Conservation (phyloP, 1,140 invertebrate species). For the Zaprionus davidi region DNA sequence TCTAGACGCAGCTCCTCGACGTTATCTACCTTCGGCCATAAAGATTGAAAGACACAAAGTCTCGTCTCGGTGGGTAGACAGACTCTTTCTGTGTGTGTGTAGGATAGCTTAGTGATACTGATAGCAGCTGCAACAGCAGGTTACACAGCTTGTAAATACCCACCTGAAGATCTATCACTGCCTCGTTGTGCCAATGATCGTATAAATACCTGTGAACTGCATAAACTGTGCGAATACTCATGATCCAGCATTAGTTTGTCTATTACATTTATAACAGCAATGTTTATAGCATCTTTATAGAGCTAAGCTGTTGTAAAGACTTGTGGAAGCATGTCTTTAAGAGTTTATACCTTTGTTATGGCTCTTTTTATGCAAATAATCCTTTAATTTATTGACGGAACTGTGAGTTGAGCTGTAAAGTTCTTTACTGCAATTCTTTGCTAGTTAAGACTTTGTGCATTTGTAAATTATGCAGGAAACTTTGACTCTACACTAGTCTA, state of each 20-base stretch:
- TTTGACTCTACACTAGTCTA: background rate
- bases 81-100: conserved; percentile 14
- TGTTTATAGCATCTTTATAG: background rate
- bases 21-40: conserved; percentile 52
- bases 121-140: conserved; percentile 9
- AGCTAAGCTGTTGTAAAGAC: background rate
- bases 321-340: background rate
- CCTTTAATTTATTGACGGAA: too few relatives aligned
- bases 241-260: background rate
- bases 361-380: background rate
- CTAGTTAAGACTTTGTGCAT: too few relatives aligned
- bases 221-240: background rate
- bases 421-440: background rate
- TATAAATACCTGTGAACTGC: conserved; percentile 10
- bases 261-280: background rate
- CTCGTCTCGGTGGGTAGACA: conserved; percentile 32
- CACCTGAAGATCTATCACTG: conserved; percentile 17
- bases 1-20: conserved; percentile 20
- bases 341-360: background rate
- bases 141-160: conserved; percentile 42
- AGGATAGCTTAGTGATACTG: conserved; percentile 22
- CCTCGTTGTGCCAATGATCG: conserved; percentile 8
- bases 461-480: background rate
- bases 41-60: conserved; percentile 42
- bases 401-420: background rate